Conservation (phyloP, 1,140 invertebrate species). For the Tetramorium alpestre region DNA sequence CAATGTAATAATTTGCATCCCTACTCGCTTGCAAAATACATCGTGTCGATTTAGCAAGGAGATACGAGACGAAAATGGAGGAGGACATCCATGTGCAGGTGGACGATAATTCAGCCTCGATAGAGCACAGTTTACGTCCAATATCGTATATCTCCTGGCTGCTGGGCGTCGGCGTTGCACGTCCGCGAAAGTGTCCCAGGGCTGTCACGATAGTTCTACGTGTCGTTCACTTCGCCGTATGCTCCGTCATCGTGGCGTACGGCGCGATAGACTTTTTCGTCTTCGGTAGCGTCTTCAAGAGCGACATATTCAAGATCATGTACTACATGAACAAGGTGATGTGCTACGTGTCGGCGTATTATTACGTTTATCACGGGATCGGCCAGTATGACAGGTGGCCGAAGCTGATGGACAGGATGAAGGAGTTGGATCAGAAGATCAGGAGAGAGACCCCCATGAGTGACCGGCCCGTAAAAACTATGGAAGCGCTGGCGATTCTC, state of each 20-base stretch:
- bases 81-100: constrained; percentile 68
- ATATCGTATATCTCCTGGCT: constrained; percentile 73
- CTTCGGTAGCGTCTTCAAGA: constrained; percentile 73
- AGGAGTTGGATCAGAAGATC: constrained; percentile 68
- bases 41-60: background rate
- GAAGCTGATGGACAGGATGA: constrained; percentile 69
- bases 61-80: constrained; percentile 29
- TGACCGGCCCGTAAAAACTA: constrained; percentile 51
- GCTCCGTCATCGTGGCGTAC: constrained; percentile 75
- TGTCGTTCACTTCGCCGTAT: constrained; percentile 69
- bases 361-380: constrained; percentile 74
- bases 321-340: constrained; percentile 76
- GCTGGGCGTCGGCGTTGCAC: constrained; percentile 69
- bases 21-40: background rate
- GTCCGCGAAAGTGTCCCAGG: constrained; percentile 63
- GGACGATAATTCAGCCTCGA: constrained; percentile 39
- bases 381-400: constrained; percentile 74
- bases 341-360: constrained; percentile 75
- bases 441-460: constrained; percentile 49
- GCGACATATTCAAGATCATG: constrained; percentile 78
- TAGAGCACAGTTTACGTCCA: constrained; percentile 67
- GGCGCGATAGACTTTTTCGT: constrained; percentile 75
- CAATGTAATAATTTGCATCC: background rate
- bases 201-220: constrained; percentile 66
- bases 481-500: constrained; percentile 65